phyloP scores from a whole-genome alignment of 2,797 vertebrate genomes.

The Chloroceryle inda region DNA sequence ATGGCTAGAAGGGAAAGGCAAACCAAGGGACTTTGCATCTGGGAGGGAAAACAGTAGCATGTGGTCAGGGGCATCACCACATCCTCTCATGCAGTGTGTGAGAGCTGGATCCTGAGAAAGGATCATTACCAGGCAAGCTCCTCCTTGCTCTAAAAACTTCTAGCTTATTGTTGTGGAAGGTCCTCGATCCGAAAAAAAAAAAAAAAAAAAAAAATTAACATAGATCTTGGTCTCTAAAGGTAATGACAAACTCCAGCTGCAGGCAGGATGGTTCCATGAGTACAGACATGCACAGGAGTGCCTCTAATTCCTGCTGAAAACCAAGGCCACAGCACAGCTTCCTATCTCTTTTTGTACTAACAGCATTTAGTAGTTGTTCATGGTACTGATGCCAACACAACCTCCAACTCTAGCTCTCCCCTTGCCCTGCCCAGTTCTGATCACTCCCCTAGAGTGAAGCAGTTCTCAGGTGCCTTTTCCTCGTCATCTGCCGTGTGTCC shows the following conservation, averaged over 20 bases:
- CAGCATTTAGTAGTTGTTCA: neutral
- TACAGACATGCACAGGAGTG: neutral
- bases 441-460: neutral
- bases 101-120: neutral
- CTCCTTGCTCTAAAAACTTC: neutral
- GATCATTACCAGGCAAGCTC: neutral
- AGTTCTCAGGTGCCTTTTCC: neutral
- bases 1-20: neutral
- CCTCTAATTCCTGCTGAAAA: neutral
- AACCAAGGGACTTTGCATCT: neutral
- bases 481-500: neutral
- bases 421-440: neutral
- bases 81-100: accelerated
- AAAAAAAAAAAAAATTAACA: neutral
- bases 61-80: neutral
- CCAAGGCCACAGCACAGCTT: neutral
- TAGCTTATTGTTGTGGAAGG: neutral
- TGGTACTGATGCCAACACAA: accelerated
- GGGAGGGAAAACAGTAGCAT: neutral
- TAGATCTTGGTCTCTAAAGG: neutral
- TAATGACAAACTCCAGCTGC: neutral
- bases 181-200: neutral
- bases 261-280: neutral
- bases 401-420: neutral
- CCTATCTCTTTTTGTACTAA: neutral